Conservation (phyloP, 2,888 invertebrate species). For the Drosophila peninsularis region DNA sequence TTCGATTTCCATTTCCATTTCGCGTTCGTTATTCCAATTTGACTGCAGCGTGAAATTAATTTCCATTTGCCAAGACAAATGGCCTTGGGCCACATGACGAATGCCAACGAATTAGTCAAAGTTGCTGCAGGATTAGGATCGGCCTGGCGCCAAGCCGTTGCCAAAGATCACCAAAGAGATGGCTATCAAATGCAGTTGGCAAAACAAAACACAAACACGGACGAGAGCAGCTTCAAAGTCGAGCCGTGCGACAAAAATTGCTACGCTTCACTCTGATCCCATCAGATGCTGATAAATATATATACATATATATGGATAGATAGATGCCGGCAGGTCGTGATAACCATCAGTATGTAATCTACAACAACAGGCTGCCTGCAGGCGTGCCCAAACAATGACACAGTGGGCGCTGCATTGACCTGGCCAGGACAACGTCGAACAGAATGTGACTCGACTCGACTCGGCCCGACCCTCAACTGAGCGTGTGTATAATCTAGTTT, state of each 20-base stretch:
- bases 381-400: slow-evolving; percentile 81
- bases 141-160: slow-evolving; percentile 59
- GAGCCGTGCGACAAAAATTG: slow-evolving; percentile 76
- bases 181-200: slow-evolving; percentile 66
- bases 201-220: slow-evolving; percentile 61
- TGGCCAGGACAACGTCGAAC: slow-evolving; percentile 17
- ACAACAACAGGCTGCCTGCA: slow-evolving; percentile 59
- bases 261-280: slow-evolving; percentile 55
- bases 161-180: slow-evolving; percentile 62
- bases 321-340: slow-evolving; percentile 34
- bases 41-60: slow-evolving; percentile 66
- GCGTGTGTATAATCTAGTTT: slow-evolving; percentile 77
- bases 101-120: slow-evolving; percentile 49
- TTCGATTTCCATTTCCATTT: slow-evolving; percentile 23
- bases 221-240: slow-evolving; percentile 62
- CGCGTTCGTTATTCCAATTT: slow-evolving; percentile 9
- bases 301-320: slow-evolving; percentile 18
- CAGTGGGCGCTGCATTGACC: slow-evolving; percentile 76
- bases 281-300: slow-evolving; percentile 47
- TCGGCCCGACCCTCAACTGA: slow-evolving; percentile 15
- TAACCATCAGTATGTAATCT: slow-evolving; percentile 73
- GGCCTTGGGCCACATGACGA: slow-evolving; percentile 38
- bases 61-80: slow-evolving; percentile 34
- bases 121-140: slow-evolving; percentile 19
- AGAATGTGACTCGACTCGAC: neutral